Percentiles rank a stretch among this genome's conserved stretches.
Conservation (phyloP, 2,113 vertebrate genomes). For the Zeus faber region DNA sequence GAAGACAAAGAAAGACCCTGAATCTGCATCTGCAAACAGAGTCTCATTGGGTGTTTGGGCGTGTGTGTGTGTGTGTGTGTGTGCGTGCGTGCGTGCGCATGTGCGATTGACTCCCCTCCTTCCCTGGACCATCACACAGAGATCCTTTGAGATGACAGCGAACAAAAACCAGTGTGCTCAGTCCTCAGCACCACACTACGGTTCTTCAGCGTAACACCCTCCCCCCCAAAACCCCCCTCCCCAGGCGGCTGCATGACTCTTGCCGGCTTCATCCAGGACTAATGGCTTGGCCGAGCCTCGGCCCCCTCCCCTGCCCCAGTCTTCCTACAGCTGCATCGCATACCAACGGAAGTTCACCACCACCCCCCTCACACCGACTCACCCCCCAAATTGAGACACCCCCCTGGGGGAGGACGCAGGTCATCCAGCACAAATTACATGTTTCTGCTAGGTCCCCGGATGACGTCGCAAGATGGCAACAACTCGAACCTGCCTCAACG, state of each 20-base stretch:
- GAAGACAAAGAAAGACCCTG: no score
- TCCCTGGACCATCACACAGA: constrained; percentile 46
- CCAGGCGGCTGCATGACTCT: constrained; percentile 2
- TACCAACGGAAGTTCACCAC: constrained; percentile 39
- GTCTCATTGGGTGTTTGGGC: constrained; percentile 33
- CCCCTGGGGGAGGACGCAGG: constrained; percentile 37
- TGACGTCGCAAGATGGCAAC: no score
- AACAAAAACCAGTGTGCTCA: constrained; percentile 60
- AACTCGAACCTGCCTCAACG: no score
- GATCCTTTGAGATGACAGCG: constrained; percentile 64
- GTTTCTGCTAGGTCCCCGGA: no score
- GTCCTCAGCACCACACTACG: constrained; percentile 18
- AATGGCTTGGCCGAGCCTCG: constrained; percentile 20
- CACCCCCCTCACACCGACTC: neutral
- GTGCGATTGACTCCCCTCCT: constrained; percentile 35
- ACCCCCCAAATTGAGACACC: neutral
- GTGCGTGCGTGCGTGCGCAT: neutral
- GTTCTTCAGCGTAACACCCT: constrained; percentile 23
- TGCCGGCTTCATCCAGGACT: constrained; percentile 32
- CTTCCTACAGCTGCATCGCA: constrained; percentile 48
- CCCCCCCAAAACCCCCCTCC: neutral
- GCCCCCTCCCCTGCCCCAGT: constrained; percentile 8
- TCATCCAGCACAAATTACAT: constrained; percentile 55
- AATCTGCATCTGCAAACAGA: neutral
- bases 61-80: constrained; percentile 24